Base-by-base conservation (phyloP, 1,140 invertebrate genomes). In the Mya arenaria region DNA sequence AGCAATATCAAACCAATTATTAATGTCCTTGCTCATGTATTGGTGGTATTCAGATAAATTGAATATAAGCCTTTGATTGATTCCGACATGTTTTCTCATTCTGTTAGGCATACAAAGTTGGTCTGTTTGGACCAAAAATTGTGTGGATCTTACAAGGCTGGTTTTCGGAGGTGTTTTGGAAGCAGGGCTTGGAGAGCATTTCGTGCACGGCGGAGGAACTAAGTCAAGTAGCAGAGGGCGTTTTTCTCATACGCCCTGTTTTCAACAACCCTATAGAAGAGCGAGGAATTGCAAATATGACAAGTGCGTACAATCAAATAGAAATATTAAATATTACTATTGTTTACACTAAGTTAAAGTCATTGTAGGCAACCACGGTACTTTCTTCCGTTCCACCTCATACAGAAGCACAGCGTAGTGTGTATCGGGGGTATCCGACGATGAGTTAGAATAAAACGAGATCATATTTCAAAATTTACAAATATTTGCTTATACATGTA, bases 141-240 rank as follows among this genome's bases (percentile, higher is more conserved):
- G 98, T 99, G 0, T 99, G 98, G 98, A 98, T 99, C 92, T 98
- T 99, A 91, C 99, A 99, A 87, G 98, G 97, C 41, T 99, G 98
- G 98, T 99, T 99, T 91, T 97, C 99, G 90, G 97, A 99, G 90
- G 97, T 98, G 88, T 99, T 98, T 98, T 99, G 97, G 91, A 96
- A 97, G 89, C 56, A 5, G 1, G 6, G 1, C 23, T 86, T 92
- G 19, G 95, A 97, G 77, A 95, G 96, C 60, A 96, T 99, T 32
- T 95, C 97, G 69, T 99, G 98, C 90, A 98, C 97, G 0, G 94
- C 94, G 58, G 96, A 98, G 86, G 95, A 99, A 91, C 98, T 99
- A 97, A 83, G 85, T 32, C 94, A 95, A 73, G 98, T 98, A 0
- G 97, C 98, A 0, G 97, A 99, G 92, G 98, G 98, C 0, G 98